Base-by-base conservation (phyloP, 2,113 vertebrate genomes). In the Vidua chalybeata region DNA sequence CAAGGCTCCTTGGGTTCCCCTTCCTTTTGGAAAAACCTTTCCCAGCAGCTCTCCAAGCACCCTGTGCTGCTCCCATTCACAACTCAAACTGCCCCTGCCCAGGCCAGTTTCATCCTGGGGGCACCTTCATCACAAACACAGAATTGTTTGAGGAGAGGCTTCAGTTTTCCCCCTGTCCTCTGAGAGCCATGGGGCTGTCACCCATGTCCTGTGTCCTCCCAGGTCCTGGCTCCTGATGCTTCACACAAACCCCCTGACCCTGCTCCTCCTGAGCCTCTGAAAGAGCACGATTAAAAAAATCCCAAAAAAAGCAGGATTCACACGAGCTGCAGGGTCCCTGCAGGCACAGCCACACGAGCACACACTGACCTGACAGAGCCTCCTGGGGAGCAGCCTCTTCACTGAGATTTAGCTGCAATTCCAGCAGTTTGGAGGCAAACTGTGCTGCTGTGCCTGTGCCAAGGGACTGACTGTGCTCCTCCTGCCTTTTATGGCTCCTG, bases 191-290 rank as follows among this genome's bases (percentile, higher is more conserved):
- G 11, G 67, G 51, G 27, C 13, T 33, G 33, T 27, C 69, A 24
- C 37, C 7, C 2, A 0, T 2, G 19, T 6, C 10, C 10, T 10
- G 23, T 11, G 14, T 33, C 19, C 20, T 35, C 18, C 15, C 28
- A 1, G 1, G 1, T 15, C 43, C 76, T 33, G 52, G 14, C 49
- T 54, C 4, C 7, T 12, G 39, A 3, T 17, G 64, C 20, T 28
- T 33, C 18, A 4, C 5, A 59, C n/a, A 10, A 31, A 12, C 6
- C 35, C 12, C 12, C 31, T 0, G 0, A 4, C 33, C 6, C 1
- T 11, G 41, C 64, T 88, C 59, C 51, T 77, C 27, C 46, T 7
- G n/a, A 33, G 16, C 31, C 67, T 46, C 45, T 5, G 21, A 5
- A 33, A 23, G 45, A 62, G 28, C 67, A 83, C 37, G 15, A 39